Percentiles rank a stretch among this genome's conserved stretches.
Conservation (phyloP, 2,888 invertebrate genomes). For the Nomada lathburiana region DNA sequence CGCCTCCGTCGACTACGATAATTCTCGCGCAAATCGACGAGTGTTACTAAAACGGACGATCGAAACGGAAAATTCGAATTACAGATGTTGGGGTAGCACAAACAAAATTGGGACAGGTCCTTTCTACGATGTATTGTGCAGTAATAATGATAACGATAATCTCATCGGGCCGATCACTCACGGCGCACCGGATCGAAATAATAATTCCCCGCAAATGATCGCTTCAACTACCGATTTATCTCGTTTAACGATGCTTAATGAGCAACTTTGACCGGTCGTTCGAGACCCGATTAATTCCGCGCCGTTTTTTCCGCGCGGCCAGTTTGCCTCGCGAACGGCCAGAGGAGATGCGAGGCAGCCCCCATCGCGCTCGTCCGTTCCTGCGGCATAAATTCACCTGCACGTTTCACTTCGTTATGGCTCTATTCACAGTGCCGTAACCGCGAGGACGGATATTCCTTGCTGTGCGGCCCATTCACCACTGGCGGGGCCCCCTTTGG, state of each 20-base stretch:
- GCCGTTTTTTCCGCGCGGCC: slow-evolving; percentile 4
- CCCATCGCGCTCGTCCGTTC: slow-evolving; percentile 70
- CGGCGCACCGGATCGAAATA: not conserved
- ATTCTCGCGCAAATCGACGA: no score
- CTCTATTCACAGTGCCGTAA: slow-evolving; percentile 79
- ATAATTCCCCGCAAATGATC: not conserved
- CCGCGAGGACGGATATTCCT: slow-evolving; percentile 73
- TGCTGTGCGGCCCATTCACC: slow-evolving; percentile 73
- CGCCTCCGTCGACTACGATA: no score
- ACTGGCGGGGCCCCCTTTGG: slow-evolving; percentile 50
- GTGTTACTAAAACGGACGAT: no score
- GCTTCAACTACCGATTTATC: not conserved
- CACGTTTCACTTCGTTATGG: slow-evolving; percentile 80
- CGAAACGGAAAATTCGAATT: no score
- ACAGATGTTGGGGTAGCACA: no score
- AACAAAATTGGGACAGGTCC: no score
- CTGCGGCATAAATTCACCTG: slow-evolving; percentile 80
- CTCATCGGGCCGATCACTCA: no score
- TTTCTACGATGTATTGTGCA: no score
- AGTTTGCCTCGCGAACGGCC: slow-evolving; percentile 17
- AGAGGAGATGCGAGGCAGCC: slow-evolving; percentile 46
- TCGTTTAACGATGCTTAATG: slow-evolving; percentile 5
- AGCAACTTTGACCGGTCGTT: slow-evolving; percentile 4
- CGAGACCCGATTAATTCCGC: slow-evolving; percentile 9
- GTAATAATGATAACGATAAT: no score